Evolutionary conservation across 2,797 vertebrate species (phyloP).

Genomic region (Octomys mimax): DNA sequence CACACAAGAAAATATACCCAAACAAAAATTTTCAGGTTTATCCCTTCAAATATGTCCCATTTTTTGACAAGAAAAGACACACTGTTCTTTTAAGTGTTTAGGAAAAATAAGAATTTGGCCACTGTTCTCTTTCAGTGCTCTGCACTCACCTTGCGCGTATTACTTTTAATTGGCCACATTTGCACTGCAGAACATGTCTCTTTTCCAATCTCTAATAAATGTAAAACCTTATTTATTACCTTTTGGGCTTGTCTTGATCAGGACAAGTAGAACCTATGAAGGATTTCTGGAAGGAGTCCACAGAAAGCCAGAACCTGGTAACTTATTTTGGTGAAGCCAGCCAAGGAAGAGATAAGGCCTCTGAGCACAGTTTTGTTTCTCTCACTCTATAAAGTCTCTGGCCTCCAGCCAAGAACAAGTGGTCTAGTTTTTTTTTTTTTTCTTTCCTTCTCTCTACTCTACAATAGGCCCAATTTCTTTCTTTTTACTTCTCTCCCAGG

Average conservation of each 20-base stretch:
- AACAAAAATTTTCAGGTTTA: slow-evolving; percentile 22
- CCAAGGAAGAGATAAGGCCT: not conserved
- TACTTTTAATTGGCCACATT: not conserved
- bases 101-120: not conserved
- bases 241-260: not conserved
- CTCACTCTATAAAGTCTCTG: not conserved
- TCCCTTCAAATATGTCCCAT: not conserved
- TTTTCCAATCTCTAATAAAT: not conserved
- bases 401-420: not conserved
- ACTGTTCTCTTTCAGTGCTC: not conserved
- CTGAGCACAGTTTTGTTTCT: not conserved
- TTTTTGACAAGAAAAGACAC: not conserved
- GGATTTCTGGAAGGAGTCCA: not conserved
- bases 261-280: not conserved
- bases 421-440: not conserved
- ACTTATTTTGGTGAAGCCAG: not conserved
- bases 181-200: not conserved
- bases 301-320: not conserved
- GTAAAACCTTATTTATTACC: not conserved
- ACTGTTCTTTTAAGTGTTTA: not conserved
- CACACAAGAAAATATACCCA: not conserved
- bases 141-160: not conserved
- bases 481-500: not conserved
- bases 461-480: not conserved
- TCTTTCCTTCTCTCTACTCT: not conserved